Conservation (phyloP, 2,113 vertebrate genomes). For the Oreotrochilus melanogaster region DNA sequence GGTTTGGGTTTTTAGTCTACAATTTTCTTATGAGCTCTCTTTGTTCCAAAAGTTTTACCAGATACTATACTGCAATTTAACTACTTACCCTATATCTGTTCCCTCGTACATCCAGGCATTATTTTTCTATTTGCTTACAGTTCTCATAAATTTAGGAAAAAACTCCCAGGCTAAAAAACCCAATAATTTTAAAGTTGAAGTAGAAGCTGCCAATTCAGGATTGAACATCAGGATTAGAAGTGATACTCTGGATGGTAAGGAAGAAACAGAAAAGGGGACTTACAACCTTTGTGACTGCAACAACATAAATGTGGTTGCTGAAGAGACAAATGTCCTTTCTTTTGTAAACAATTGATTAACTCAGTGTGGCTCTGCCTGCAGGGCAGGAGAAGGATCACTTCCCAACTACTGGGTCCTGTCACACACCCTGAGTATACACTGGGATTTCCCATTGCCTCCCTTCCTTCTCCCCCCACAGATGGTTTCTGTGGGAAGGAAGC, state of each 20-base stretch:
- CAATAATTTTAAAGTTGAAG: background rate
- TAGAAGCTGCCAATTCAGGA: background rate
- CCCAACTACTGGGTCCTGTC: background rate
- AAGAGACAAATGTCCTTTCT: background rate
- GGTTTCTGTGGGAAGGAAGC: background rate
- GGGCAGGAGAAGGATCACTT: background rate
- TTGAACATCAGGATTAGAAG: background rate
- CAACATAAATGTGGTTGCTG: background rate
- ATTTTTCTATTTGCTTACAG: background rate
- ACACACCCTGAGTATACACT: rapidly evolving
- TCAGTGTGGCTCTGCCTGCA: background rate
- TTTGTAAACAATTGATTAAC: background rate
- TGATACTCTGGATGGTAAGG: background rate
- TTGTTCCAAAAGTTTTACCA: background rate
- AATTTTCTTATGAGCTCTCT: background rate
- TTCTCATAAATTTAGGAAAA: background rate
- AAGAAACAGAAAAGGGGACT: background rate
- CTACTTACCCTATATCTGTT: background rate
- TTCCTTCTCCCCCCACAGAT: background rate
- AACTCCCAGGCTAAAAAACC: background rate
- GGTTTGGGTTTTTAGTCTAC: background rate
- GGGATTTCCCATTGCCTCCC: background rate
- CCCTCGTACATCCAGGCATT: background rate
- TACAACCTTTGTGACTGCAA: background rate
- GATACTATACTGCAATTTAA: background rate